Evolutionary conservation across 2,113 vertebrate genomes (phyloP), one percentile per base, ranked within the genome.

Genomic region (Channa argus): DNA sequence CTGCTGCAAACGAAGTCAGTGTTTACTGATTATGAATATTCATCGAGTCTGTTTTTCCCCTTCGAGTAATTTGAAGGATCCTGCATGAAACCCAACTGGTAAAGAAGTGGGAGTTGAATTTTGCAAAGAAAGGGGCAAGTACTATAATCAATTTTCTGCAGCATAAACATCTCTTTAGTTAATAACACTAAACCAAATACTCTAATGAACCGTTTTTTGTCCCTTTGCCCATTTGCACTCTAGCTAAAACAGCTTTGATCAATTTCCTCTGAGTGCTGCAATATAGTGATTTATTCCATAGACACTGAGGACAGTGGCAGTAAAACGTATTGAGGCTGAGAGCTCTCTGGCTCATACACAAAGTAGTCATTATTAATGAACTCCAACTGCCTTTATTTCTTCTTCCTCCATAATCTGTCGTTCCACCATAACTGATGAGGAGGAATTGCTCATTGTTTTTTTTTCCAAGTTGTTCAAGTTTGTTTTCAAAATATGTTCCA

Each of bases 261-360:
- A 77, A 82, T 74, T 76, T 51, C 71, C 36, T 51, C 36, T 51
- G 68, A 66, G 62, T 2, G 51, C 64, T 60, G 78, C 85, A 90
- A 82, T 77, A 59, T 63, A 70, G 74, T 91, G 91, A 93, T 93
- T 94, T 92, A 92, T 90, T 68, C 71, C 63, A 46, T 45, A 73
- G 65, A 64, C 61, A 13, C 76, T 54, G 69, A 84, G 70, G 63
- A 63, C 84, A 88, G 72, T 72, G 72, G 79, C 77, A 77, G 67
- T 71, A 54, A 74, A 86, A 90, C 65, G 67, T 74, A 90, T 88
- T 85, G 24, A 89, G 69, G 68, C 85, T 81, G 80, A 92, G 65
- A 91, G 90, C 80, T 79, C 77, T 82, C 73, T 92, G 89, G 90
- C 90, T 84, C 78, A 38, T 33, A 74, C 51, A 88, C 77, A 87